Conservation (phyloP, 2,888 invertebrate genomes). For the Stegophylla sp. region DNA sequence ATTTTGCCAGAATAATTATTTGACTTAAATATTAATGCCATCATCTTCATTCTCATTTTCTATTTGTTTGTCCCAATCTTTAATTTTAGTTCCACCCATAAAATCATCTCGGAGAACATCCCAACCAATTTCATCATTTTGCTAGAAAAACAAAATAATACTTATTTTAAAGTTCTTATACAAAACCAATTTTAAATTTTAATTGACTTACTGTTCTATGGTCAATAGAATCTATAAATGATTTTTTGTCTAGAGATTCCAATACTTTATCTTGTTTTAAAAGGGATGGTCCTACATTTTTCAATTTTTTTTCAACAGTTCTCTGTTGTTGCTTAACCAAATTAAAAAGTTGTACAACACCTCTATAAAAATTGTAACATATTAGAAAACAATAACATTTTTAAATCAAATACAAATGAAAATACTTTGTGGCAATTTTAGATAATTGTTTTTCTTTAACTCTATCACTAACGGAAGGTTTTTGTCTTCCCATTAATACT, state of each 20-base stretch:
- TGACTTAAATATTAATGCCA: slow-evolving; percentile 16
- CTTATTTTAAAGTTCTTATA: background rate
- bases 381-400: background rate
- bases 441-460: slow-evolving; percentile 78
- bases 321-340: slow-evolving; percentile 86
- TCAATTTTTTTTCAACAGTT: slow-evolving; percentile 74
- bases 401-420: slow-evolving; percentile 27
- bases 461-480: slow-evolving; percentile 78
- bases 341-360: slow-evolving; percentile 92
- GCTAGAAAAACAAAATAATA: slow-evolving; percentile 69
- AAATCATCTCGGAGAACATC: slow-evolving; percentile 78
- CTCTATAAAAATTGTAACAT: slow-evolving; percentile 68
- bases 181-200: background rate
- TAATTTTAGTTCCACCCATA: slow-evolving; percentile 86
- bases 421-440: slow-evolving; percentile 80
- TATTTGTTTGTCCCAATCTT: slow-evolving; percentile 87
- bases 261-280: slow-evolving; percentile 78
- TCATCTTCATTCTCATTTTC: slow-evolving; percentile 45
- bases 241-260: slow-evolving; percentile 77
- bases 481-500: slow-evolving; percentile 72
- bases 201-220: slow-evolving; percentile 29
- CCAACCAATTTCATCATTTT: slow-evolving; percentile 64
- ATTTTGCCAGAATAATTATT: background rate
- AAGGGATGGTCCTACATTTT: slow-evolving; percentile 77
- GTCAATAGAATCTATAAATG: slow-evolving; percentile 74